Evolutionary conservation across 1,140 invertebrate species (phyloP).

Genomic region (Drosophila orosa): DNA sequence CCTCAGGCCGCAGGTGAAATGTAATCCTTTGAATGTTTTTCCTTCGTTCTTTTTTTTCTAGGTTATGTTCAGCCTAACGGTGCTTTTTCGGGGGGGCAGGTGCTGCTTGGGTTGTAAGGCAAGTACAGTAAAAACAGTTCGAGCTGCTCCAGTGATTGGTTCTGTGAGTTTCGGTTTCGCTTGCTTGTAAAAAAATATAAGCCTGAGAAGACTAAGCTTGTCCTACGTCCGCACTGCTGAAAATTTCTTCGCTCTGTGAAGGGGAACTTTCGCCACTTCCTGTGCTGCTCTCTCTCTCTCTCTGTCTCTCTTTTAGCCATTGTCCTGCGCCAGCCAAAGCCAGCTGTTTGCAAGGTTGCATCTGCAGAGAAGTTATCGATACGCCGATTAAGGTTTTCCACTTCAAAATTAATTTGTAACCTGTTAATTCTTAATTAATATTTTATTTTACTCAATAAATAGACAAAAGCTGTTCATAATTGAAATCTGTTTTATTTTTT

Average conservation of each 20-base stretch:
- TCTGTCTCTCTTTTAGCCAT: slow-evolving; percentile 2
- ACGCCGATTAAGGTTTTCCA: neutral
- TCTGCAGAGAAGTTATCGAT: neutral
- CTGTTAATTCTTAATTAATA: neutral
- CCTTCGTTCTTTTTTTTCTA: slow-evolving; percentile 15
- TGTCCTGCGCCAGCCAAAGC: slow-evolving; percentile 57
- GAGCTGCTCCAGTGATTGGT: slow-evolving; percentile 12
- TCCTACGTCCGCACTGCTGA: slow-evolving; percentile 63
- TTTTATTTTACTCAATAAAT: neutral
- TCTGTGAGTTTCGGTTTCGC: slow-evolving; percentile 4
- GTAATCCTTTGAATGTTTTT: slow-evolving; percentile 24
- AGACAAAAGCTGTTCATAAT: slow-evolving; percentile 10
- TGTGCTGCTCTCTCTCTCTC: slow-evolving; percentile 19
- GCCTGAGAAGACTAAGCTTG: slow-evolving; percentile 26
- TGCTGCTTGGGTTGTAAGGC: slow-evolving; percentile 16
- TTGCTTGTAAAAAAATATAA: slow-evolving; percentile 54
- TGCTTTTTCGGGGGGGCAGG: neutral
- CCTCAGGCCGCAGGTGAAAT: slow-evolving; percentile 8
- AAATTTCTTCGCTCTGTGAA: slow-evolving; percentile 71
- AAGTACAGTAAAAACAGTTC: slow-evolving; percentile 7
- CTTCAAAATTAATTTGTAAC: neutral
- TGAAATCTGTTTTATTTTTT: slow-evolving; percentile 42
- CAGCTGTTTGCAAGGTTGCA: slow-evolving; percentile 63
- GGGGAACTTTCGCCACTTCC: slow-evolving; percentile 16
- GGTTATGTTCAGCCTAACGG: slow-evolving; percentile 53